Evolutionary conservation across 2,888 invertebrate species (phyloP), one percentile per base, ranked within the genome.

Genomic region (Nebria brevicollis): DNA sequence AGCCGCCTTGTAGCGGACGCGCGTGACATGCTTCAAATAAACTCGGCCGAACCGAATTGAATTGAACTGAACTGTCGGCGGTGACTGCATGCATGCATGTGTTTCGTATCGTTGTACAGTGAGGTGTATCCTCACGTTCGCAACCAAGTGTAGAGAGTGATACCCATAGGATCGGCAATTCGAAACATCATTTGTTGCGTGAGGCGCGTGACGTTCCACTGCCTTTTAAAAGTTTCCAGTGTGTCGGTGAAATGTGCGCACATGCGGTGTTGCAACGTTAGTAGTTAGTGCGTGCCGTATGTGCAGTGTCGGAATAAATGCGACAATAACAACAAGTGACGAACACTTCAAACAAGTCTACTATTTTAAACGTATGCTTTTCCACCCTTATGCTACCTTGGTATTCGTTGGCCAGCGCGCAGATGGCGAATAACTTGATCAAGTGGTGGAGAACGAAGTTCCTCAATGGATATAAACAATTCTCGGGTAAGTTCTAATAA

Each of bases 381-480:
- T 79, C 75, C 15, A 68, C 72, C 80, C 80, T 80, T 80, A 80
- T 80, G 80, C 34, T 75, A 70, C 80, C 80, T 75, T 82, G 83
- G 84, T 83, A 81, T 72, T 82, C 81, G 41, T 72, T 83, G 77
- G 79, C 83, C 82, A 82, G 82, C 64, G 79, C 90, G 91, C 92
- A 92, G 91, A 93, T 93, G 93, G 93, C 93, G 90, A 93, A 93
- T 91, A 93, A 93, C 92, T 91, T 94, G 89, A 93, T 93, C 90
- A 93, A 93, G 91, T 94, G 94, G 94, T 93, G 93, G 93, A 93
- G 93, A 91, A 92, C 93, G 90, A 93, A 93, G 91, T 93, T 93
- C 91, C 92, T 93, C 90, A 93, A 93, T 91, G 93, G 93, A 90
- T 94, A 93, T 90, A 93, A 93, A 90, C 93, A 93, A 89, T 93